Evolutionary conservation across 2,113 vertebrate species (phyloP), one percentile per base, ranked within the genome.

Genomic region (Deroptyus accipitrinus): DNA sequence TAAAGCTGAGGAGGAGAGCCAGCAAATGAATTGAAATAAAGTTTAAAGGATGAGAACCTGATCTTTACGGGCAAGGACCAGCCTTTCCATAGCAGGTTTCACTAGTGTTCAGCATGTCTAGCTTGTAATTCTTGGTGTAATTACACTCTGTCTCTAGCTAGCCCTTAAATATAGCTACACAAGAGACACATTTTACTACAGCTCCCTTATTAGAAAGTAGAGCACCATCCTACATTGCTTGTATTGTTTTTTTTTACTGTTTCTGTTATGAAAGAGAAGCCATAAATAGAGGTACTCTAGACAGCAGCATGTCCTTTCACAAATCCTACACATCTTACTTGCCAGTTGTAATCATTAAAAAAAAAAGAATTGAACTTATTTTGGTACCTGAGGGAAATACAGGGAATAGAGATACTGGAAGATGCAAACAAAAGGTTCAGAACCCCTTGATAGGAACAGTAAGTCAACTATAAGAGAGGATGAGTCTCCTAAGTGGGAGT

Each of bases 61-160:
- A 17, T 24, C 54, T 63, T 69, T 57, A 28, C 12, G 28, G 82
- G 94, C 57, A 59, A 74, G 59, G 46, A 25, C 42, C 15, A 41
- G 66, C 22, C 37, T 63, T 88, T 78, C 76, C 24, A 23, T 72
- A 89, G 72, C 80, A 88, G 64, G 23, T 75, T 93, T 77, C 37
- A 17, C 69, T 70, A 35, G 51, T 23, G 35, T 81, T 92, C 61
- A 82, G 30, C 68, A 51, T 9, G 80, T 95, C 83, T 95, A 35
- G 88, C 73, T 82, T 86, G 46, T 90, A 83, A 88, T 86, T 92
- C 80, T 72, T 42, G 17, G 69, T 87, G 80, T 84, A 92, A 91
- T 89, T 91, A 63, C 83, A 54, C 69, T 73, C 11, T 35, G 74
- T 80, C 73, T 94, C 44, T 63, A 70, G 80, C 80, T 74, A 92